phyloP scores from a whole-genome alignment of 1,140 invertebrate genomes.

The Diachasmimorpha longicaudata region DNA sequence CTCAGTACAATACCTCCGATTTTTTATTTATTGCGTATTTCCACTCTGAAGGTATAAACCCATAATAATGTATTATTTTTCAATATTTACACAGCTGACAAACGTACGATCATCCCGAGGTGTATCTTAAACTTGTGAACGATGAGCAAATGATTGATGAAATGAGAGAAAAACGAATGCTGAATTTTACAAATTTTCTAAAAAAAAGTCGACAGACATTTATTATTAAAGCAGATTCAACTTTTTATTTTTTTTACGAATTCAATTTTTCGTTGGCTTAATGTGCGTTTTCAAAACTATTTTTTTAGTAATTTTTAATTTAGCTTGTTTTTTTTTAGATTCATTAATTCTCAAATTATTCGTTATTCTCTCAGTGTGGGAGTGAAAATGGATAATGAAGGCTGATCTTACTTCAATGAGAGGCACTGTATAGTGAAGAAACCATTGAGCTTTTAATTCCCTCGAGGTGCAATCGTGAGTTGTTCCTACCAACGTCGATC shows the following conservation, averaged over 20 bases:
- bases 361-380: no score
- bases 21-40: background rate
- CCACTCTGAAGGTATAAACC: background rate
- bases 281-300: no score
- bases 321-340: no score
- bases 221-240: no score
- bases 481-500: background rate
- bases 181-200: no score
- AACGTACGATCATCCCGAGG: background rate
- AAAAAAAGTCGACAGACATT: no score
- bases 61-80: background rate
- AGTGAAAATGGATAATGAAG: background rate
- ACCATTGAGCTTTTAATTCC: background rate
- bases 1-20: background rate
- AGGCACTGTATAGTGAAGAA: background rate
- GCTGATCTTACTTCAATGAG: background rate
- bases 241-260: no score
- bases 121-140: background rate
- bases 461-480: background rate
- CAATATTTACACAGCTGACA: background rate
- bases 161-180: background rate
- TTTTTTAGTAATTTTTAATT: no score
- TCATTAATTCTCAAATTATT: no score
- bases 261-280: no score
- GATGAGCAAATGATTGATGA: background rate